These are phyloP conservation scores for Hyles vespertilio DNA, from an alignment of 1,140 invertebrate species.

Conservation along the genomic window DNA sequence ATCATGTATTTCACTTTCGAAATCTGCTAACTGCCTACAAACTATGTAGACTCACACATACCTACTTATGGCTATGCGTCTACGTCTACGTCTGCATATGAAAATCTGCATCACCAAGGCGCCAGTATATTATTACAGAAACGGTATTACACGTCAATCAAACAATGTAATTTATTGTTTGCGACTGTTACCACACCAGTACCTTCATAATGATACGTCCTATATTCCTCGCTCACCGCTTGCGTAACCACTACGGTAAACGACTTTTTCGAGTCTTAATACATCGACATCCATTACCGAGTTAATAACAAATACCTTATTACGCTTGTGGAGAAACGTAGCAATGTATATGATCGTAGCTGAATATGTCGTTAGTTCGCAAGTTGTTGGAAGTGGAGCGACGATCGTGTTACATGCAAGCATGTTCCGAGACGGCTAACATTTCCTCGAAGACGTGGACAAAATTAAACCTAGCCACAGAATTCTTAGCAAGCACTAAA, in stretches of 20 bases:
- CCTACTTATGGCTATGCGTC: too few species aligned
- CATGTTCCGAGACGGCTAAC: conserved; percentile 16
- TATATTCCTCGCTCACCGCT: background rate
- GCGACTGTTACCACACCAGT: too few species aligned
- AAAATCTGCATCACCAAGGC: too few species aligned
- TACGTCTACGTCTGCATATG: too few species aligned
- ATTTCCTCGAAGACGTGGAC: conserved; percentile 23
- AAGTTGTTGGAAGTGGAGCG: background rate
- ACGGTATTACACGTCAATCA: too few species aligned
- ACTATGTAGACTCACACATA: too few species aligned
- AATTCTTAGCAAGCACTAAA: background rate
- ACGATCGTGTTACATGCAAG: conserved; percentile 25
- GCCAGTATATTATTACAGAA: too few species aligned
- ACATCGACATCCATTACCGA: conserved; percentile 16
- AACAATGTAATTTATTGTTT: too few species aligned
- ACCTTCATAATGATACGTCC: too few species aligned
- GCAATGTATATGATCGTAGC: background rate
- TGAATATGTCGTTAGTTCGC: background rate
- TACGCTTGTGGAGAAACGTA: background rate
- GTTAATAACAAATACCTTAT: too few species aligned
- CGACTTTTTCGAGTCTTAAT: background rate
- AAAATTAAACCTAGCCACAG: conserved; percentile 5
- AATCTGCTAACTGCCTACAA: too few species aligned
- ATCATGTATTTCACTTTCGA: too few species aligned
- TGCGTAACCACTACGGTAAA: conserved; percentile 5